Conservation (phyloP, 2,888 invertebrate genomes). For the Adineta ricciae region DNA sequence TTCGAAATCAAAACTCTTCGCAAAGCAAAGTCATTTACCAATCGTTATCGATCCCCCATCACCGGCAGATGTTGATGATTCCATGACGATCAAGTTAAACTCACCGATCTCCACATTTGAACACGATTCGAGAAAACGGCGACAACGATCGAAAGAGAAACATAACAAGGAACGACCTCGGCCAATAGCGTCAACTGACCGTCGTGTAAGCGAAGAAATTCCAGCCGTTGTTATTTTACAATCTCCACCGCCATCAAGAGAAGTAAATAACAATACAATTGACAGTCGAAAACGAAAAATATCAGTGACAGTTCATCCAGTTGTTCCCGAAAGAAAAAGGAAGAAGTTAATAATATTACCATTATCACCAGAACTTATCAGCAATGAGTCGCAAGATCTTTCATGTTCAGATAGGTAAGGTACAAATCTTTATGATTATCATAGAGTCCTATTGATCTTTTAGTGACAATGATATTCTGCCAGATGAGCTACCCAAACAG, state of each 20-base stretch:
- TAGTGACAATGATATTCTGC: not conserved
- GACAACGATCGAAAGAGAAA: not conserved
- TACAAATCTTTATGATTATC: too few relatives aligned
- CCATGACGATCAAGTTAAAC: not conserved
- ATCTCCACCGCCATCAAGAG: not conserved
- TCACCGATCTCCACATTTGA: not conserved
- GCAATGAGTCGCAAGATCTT: not conserved
- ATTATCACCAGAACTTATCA: not conserved
- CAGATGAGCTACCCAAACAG: not conserved
- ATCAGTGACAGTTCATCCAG: not conserved
- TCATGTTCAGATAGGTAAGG: not conserved
- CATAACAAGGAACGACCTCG: not conserved
- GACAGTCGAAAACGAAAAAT: not conserved
- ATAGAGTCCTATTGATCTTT: not conserved
- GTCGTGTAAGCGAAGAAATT: conserved; percentile 4
- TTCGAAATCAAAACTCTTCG: not conserved
- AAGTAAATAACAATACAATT: not conserved
- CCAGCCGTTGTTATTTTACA: not conserved
- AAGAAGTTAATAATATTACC: not conserved
- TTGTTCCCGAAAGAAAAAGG: not conserved
- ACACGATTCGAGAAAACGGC: not conserved
- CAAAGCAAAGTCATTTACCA: not conserved
- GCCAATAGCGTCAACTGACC: not conserved
- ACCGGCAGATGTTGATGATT: not conserved
- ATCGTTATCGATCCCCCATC: not conserved